Percentiles rank a stretch among this genome's conserved stretches.
Conservation (phyloP, 2,888 invertebrate species). For the Orthosia gracilis region DNA sequence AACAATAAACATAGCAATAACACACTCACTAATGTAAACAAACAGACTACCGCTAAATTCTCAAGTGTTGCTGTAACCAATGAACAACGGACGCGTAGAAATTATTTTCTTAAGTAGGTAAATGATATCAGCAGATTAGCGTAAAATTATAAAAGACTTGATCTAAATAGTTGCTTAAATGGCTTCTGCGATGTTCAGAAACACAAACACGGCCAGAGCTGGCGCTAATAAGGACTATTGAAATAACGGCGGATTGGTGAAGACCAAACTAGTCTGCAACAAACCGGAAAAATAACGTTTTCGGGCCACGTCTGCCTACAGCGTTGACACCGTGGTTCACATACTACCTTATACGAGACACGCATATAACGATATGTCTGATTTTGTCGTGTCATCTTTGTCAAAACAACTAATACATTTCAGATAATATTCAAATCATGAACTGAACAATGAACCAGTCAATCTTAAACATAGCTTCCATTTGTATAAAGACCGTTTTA, state of each 20-base stretch:
- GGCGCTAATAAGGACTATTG: slow-evolving; percentile 71
- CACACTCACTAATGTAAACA: slow-evolving; percentile 50
- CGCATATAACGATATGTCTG: slow-evolving; percentile 69
- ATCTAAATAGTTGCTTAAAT: slow-evolving; percentile 27
- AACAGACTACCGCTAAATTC: slow-evolving; percentile 36
- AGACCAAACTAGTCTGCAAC: slow-evolving; percentile 80
- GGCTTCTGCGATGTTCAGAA: slow-evolving; percentile 25
- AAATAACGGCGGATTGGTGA: slow-evolving; percentile 80
- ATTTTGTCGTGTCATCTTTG: slow-evolving; percentile 39
- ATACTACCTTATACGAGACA: slow-evolving; percentile 80
- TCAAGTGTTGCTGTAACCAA: slow-evolving; percentile 40
- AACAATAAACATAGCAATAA: slow-evolving; percentile 45
- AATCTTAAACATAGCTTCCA: slow-evolving; percentile 24
- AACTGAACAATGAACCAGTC: slow-evolving; percentile 24
- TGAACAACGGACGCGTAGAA: slow-evolving; percentile 34
- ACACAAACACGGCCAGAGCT: slow-evolving; percentile 41
- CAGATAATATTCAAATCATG: slow-evolving; percentile 25
- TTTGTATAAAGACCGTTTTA: slow-evolving; percentile 9
- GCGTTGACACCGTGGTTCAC: slow-evolving; percentile 72
- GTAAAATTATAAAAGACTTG: slow-evolving; percentile 21
- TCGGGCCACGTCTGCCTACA: slow-evolving; percentile 81
- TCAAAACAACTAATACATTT: slow-evolving; percentile 42
- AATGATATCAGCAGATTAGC: slow-evolving; percentile 37
- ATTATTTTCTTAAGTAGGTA: slow-evolving; percentile 15
- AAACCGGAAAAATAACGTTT: slow-evolving; percentile 89